These are phyloP conservation scores for Antedon bifida DNA, from an alignment of 35 echinoderm and acorn worm species.

Conservation along the genomic window DNA sequence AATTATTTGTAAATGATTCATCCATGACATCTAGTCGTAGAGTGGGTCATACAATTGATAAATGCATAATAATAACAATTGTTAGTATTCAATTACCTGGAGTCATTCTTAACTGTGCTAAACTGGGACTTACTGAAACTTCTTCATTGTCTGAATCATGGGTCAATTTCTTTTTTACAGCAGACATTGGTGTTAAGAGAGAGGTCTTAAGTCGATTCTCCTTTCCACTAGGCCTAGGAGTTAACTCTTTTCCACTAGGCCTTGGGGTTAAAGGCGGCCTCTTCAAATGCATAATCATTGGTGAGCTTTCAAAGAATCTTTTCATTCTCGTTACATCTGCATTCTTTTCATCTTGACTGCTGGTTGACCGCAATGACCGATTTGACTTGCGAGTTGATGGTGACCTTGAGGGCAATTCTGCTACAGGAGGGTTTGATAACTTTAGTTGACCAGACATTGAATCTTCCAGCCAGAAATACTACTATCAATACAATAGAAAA, in stretches of 20 bases:
- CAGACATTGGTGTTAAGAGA: not conserved
- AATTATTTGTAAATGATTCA: no score
- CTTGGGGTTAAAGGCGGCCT: not conserved
- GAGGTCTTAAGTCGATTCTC: not conserved
- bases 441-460: not conserved
- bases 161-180: not conserved
- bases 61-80: not conserved
- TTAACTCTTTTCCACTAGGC: not conserved
- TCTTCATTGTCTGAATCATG: not conserved
- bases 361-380: not conserved
- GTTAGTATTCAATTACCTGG: not conserved
- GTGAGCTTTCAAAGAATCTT: not conserved
- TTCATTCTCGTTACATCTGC: not conserved
- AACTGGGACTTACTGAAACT: not conserved
- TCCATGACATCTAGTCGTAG: no score
- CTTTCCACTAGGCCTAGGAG: not conserved
- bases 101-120: slow-evolving; percentile 8
- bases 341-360: not conserved
- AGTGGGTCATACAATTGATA: not conserved
- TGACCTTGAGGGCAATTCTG: not conserved
- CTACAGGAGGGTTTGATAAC: not conserved
- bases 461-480: no score
- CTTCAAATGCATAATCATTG: not conserved
- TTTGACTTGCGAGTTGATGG: not conserved
- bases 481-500: no score